A percentile compares a stretch with the other conserved stretches of the same genome.
These are phyloP conservation scores for Apis cerana DNA, from an alignment of 1,140 invertebrate species.

Conservation along the genomic window DNA sequence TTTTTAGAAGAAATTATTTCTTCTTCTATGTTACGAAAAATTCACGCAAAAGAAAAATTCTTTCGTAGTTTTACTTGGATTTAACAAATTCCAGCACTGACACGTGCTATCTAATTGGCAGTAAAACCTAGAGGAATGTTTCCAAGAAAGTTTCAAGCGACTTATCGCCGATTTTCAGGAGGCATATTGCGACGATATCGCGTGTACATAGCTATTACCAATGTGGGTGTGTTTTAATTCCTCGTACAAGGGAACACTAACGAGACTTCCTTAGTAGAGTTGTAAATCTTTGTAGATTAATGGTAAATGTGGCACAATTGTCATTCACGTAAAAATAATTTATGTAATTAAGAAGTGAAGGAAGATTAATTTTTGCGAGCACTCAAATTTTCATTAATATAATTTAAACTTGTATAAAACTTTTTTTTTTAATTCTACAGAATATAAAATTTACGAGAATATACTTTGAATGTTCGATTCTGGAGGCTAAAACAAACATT, in stretches of 20 bases:
- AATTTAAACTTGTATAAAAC: too few relatives aligned
- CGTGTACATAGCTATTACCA: background rate
- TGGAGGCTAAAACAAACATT: too few relatives aligned
- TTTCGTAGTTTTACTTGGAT: background rate
- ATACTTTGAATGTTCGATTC: too few relatives aligned
- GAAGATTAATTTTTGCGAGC: background rate
- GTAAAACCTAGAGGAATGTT: slow-evolving; percentile 5
- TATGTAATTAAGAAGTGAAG: background rate
- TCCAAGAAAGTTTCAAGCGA: slow-evolving; percentile 4
- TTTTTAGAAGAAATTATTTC: too few relatives aligned
- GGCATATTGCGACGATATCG: background rate
- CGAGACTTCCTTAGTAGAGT: background rate
- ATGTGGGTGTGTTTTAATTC: background rate
- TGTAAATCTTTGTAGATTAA: background rate
- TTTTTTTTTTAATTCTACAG: too few relatives aligned
- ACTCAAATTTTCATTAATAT: too few relatives aligned
- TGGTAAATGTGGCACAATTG: background rate
- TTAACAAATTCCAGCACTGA: background rate
- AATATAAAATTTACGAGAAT: too few relatives aligned
- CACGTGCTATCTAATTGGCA: slow-evolving; percentile 5
- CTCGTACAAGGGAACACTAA: background rate
- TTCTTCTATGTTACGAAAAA: too few relatives aligned
- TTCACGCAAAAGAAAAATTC: background rate
- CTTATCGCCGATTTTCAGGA: background rate
- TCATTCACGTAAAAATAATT: background rate